Conservation (phyloP, 2,888 invertebrate genomes). For the Sussaba pulchella region DNA sequence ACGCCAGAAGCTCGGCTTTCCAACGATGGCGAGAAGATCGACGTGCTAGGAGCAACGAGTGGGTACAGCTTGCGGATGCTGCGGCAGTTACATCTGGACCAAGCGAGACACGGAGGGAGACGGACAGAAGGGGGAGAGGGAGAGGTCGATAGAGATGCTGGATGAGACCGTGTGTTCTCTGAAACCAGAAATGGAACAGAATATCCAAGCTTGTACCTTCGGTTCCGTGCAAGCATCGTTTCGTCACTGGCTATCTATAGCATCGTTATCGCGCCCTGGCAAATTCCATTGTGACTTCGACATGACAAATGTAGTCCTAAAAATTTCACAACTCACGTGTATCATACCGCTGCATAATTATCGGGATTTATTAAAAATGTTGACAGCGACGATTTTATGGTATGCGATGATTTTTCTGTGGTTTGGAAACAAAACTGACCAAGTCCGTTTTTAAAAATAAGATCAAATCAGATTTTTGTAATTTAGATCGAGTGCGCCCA, state of each 20-base stretch:
- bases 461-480: no score
- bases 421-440: no score
- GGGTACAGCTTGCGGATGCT: background rate
- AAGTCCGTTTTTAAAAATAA: no score
- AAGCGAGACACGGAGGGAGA: no score
- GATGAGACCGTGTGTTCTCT: slow-evolving; percentile 16
- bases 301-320: background rate
- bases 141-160: slow-evolving; percentile 40
- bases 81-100: slow-evolving; percentile 27
- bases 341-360: no score
- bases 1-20: slow-evolving; percentile 67
- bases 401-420: no score
- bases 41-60: slow-evolving; percentile 33
- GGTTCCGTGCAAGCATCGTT: background rate
- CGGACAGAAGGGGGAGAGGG: no score
- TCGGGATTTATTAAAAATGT: no score
- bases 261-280: no score
- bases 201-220: slow-evolving; percentile 2
- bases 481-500: no score
- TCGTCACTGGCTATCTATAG: slow-evolving; percentile 31
- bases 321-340: no score
- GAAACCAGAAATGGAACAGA: slow-evolving; percentile 23
- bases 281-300: background rate
- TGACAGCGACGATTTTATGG: no score
- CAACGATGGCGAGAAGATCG: slow-evolving; percentile 64